Evolutionary conservation across 2,797 vertebrate species (phyloP).

Genomic region (Pseudochirops cupreus): DNA sequence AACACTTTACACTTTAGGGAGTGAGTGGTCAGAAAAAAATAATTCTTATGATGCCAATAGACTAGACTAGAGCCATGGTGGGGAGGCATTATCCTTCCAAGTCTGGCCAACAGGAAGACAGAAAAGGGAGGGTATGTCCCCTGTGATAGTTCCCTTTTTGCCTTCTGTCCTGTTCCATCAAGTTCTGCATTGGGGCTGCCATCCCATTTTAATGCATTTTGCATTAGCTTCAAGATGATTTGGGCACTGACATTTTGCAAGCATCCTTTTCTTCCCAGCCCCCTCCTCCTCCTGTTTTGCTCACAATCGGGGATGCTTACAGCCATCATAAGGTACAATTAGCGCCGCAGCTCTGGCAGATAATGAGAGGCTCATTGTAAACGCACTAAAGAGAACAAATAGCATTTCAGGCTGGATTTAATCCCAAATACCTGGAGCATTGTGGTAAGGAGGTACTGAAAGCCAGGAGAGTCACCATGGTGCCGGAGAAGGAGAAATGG

Average conservation of each 20-base stretch:
- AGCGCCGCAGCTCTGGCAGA: constrained; percentile 32
- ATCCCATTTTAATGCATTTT: not conserved
- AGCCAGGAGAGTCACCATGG: constrained; percentile 12
- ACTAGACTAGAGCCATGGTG: not conserved
- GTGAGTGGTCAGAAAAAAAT: not conserved
- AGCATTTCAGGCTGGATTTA: constrained; percentile 74
- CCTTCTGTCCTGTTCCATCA: not conserved
- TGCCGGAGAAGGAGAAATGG: not conserved
- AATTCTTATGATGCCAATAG: not conserved
- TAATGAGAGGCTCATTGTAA: constrained; percentile 72
- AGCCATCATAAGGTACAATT: constrained; percentile 70
- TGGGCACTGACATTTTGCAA: not conserved
- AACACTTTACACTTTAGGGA: not conserved
- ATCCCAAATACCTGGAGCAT: constrained; percentile 65
- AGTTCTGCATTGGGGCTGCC: not conserved
- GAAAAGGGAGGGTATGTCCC: not conserved
- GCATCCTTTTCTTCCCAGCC: constrained; percentile 2
- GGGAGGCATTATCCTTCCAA: not conserved
- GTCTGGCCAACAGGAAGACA: not conserved
- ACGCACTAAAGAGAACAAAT: constrained; percentile 73
- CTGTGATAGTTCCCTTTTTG: not conserved
- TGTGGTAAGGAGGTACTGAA: constrained; percentile 28
- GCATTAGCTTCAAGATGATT: not conserved
- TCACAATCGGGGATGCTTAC: constrained; percentile 54
- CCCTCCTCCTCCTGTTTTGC: constrained; percentile 5